Base-by-base conservation (phyloP, 2,888 invertebrate genomes). In the Hirtodrosophila duncani region DNA sequence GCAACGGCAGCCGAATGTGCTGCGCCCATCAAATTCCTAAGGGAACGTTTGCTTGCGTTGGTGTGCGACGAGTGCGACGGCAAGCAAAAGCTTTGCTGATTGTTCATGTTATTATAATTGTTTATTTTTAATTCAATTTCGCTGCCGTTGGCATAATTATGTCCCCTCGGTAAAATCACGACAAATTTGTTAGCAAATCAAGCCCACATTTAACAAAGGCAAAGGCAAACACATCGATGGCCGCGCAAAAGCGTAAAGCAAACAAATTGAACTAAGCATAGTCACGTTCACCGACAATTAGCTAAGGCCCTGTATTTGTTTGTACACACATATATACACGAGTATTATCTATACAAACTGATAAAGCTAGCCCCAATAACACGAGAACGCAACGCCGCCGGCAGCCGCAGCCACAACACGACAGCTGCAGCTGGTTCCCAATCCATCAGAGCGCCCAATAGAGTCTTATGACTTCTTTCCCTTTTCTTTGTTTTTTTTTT, bases 151-250 rank as follows among this genome's bases (percentile, higher is more conserved):
- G 24, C 75, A 50, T 62, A 70, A 70, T 70, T 74, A 31, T 41
- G 30, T 30, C 49, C 58, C 55, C 50, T 29, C 48, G 42, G 26
- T 13, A 18, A 36, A 64, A 69, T 66, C 67, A 60, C 65, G 63
- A 66, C 55, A 65, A 63, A 67, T 59, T 74, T 50, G 68, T 71
- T 56, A 63, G 61, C 63, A 63, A 59, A 60, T n/a, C n/a, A n/a
- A n/a, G n/a, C n/a, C n/a, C 58, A 68, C 68, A 77, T 58, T 46
- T 37, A 37, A 52, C 50, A 62, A 44, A 45, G 38, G 43, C 29
- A 29, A 41, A 58, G 29, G 20, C 65, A 70, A 67, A 67, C 52
- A 65, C 37, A 41, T 36, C 29, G 31, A 57, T 17, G 21, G 7
- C 23, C 43, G 31, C 16, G 44, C 30, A 48, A 66, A 61, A 50